phyloP scores from a whole-genome alignment of 2,888 invertebrate genomes.

The Oligia latruncula region DNA sequence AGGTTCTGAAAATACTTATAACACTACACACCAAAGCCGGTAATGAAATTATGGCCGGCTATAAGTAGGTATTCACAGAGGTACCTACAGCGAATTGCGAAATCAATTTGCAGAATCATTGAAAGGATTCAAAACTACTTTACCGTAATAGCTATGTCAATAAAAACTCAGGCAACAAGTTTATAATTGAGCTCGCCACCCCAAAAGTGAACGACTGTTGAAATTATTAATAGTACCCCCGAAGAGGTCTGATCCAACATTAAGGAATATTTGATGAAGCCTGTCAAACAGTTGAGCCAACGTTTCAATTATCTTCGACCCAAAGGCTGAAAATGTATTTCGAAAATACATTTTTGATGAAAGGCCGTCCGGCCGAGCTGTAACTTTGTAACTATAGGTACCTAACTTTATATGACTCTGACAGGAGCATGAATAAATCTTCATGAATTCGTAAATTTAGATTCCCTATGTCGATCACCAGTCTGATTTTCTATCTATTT shows the following conservation, averaged over 20 bases:
- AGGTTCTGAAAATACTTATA: background rate
- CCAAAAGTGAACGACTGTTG: background rate
- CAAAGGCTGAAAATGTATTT: slow-evolving; percentile 17
- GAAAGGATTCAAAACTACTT: slow-evolving; percentile 6
- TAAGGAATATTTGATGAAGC: slow-evolving; percentile 25
- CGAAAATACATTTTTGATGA: slow-evolving; percentile 23
- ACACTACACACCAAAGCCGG: background rate
- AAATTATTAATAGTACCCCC: slow-evolving; percentile 30
- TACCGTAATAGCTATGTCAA: background rate
- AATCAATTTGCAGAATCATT: background rate
- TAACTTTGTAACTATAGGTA: background rate
- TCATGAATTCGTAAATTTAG: background rate
- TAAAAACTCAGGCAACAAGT: background rate
- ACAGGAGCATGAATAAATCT: background rate
- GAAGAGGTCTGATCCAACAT: slow-evolving; percentile 7
- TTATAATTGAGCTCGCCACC: background rate
- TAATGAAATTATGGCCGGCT: background rate
- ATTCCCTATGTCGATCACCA: background rate
- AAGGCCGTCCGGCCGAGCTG: background rate
- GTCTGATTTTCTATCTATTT: slow-evolving; percentile 1
- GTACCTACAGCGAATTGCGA: background rate
- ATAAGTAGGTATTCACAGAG: background rate
- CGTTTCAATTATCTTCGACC: slow-evolving; percentile 30
- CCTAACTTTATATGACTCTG: background rate
- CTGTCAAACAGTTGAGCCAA: slow-evolving; percentile 20